phyloP scores from a whole-genome alignment of 2,888 invertebrate genomes.

The Drosophila aldrichi region DNA sequence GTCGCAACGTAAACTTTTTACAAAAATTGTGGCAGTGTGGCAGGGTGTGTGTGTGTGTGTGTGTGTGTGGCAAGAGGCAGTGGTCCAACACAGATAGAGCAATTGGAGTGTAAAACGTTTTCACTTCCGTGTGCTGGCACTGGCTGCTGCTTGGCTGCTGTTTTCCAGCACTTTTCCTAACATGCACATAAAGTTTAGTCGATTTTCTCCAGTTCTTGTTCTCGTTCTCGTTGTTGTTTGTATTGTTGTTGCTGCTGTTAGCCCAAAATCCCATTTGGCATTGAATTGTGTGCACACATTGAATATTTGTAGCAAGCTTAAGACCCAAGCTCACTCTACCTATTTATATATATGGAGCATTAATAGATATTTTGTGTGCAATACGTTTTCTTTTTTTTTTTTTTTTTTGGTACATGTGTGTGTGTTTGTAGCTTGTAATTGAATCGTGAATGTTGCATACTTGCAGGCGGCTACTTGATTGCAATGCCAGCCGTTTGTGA shows the following conservation, averaged over 20 bases:
- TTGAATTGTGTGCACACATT: slow-evolving; percentile 77
- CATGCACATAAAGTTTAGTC: slow-evolving; percentile 74
- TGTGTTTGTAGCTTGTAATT: slow-evolving; percentile 49
- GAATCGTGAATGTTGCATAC: slow-evolving; percentile 56
- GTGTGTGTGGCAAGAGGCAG: background rate
- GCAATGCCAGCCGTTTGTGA: slow-evolving; percentile 43
- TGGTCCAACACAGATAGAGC: slow-evolving; percentile 42
- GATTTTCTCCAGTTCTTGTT: slow-evolving; percentile 56
- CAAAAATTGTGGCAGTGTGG: slow-evolving; percentile 43
- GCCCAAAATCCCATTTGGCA: slow-evolving; percentile 77
- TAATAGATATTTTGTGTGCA: slow-evolving; percentile 67
- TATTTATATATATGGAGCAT: slow-evolving; percentile 40
- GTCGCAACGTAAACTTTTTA: slow-evolving; percentile 71
- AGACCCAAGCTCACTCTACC: slow-evolving; percentile 28
- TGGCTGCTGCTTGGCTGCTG: slow-evolving; percentile 36
- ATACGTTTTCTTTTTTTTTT: slow-evolving; percentile 1
- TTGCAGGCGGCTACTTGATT: slow-evolving; percentile 34
- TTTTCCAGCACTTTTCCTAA: slow-evolving; percentile 67
- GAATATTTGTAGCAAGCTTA: slow-evolving; percentile 74
- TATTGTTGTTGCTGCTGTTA: slow-evolving; percentile 40
- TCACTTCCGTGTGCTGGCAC: slow-evolving; percentile 74
- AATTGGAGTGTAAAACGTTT: slow-evolving; percentile 81
- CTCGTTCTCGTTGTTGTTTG: slow-evolving; percentile 1
- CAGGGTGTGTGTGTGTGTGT: slow-evolving; percentile 3
- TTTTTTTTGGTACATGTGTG: background rate